Base-by-base conservation (phyloP, 2,797 vertebrate species). In the Scomberomorus guttatus region DNA sequence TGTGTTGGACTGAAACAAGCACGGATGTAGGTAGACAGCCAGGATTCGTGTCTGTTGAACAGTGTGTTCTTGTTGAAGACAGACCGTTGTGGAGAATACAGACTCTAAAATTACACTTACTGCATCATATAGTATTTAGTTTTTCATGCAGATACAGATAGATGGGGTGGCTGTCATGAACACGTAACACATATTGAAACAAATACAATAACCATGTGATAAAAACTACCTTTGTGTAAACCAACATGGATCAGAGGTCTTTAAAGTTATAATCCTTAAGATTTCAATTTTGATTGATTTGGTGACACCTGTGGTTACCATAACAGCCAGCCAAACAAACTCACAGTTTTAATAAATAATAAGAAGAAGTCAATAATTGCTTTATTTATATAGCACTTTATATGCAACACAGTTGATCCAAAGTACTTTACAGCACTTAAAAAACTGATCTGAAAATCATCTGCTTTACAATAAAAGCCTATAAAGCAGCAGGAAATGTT, bases 1-100 rank as follows among this genome's bases (percentile, higher is more conserved):
- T 71, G 66, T 37, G 66, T 65, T 87, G 76, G 75, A 71, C 37
- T 73, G 32, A 75, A 85, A 68, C 22, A 64, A 74, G 64, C 44
- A 73, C 0, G 24, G 25, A 69, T 2, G 0, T 17, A 64, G 17
- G 27, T 46, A 44, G 78, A 20, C 29, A 51, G 65, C 18, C 0
- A 0, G 6, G 52, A 58, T 29, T 55, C 3, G 1, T 57, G 58
- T 58, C 32, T 59, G 58, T 5, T 52, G 24, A 78, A 70, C 42
- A 63, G n/a, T 32, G 6, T 34, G 32, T 25, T 65, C 11, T 37
- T 65, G 58, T 42, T 34, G 18, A 12, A 59, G 46, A 51, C 18
- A 37, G 34, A 29, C 25, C 18, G 37, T 22, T 37, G 20, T 67
- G 6, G 9, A n/a, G 10, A 34, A 29, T 11, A 61, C 25, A 27